Base-by-base conservation (phyloP, 2,888 invertebrate genomes). In the Cheilosia pagana region DNA sequence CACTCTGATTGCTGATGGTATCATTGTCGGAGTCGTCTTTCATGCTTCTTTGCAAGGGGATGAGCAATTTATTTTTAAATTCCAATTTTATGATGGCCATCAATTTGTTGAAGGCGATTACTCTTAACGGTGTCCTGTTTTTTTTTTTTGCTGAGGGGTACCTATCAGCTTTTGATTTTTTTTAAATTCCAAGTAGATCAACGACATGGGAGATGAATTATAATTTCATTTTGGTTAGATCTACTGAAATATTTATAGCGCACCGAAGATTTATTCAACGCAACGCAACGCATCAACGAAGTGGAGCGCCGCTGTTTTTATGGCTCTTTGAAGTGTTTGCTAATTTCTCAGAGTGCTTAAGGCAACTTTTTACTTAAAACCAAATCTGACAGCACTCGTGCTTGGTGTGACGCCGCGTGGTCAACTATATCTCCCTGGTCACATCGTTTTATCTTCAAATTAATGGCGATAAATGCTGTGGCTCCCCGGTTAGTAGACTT, bases 1-100 rank as follows among this genome's bases (percentile, higher is more conserved):
- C 83, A 81, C 75, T 57, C 78, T 83, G 83, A 83, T 85, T 81
- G 81, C 85, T 81, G 85, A 85, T 85, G 79, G 67, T 85, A 79
- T 76, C 79, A 81, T 76, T 71, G 59, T 78, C 50, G 21, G 62
- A 70, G 43, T 75, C n/a, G n/a, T n/a, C n/a, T n/a, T 77, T 77
- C 62, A 72, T 67, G 62, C 68, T 74, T 63, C 31, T 74, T 63
- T 23, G 5, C 57, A 35, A 53, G 82, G 72, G 74, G 74, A 75
- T 75, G 78, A 83, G 63, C 83, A 83, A 83, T 83, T 83, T 74
- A 53, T 53, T 83, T 83, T 83, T 83, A 83, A 83, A 81, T 85
- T 85, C 81, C 71, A 81, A 75, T 85, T 85, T 85, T 85, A 85
- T 81, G 85, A 72, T 75, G 71, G 71, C 78, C 71, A 85, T 85